A percentile compares a stretch with the other conserved stretches of the same genome.
Evolutionary conservation across 2,113 vertebrate species (phyloP).

Genomic region (Ophthalmolycus amberensis): DNA sequence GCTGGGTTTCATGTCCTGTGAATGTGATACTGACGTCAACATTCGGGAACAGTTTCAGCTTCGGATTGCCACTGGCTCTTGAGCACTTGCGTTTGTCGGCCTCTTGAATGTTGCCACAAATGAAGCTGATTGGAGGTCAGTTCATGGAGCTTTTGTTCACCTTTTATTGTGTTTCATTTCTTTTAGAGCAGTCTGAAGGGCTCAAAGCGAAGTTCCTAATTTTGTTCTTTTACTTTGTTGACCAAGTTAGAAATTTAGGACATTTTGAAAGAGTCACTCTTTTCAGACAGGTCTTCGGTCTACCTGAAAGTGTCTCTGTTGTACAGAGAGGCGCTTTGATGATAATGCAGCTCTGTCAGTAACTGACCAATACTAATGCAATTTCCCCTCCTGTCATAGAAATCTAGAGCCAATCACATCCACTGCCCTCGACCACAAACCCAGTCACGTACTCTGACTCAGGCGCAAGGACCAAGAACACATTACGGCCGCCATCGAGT

Average conservation of each 20-base stretch:
- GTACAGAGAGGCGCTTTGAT: constrained; percentile 20
- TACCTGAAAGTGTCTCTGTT: background rate
- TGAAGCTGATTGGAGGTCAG: background rate
- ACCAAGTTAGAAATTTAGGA: background rate
- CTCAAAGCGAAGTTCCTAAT: background rate
- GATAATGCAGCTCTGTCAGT: constrained; percentile 52
- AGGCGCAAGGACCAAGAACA: constrained; percentile 41
- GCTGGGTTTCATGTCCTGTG: constrained; percentile 35
- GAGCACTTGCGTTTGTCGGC: background rate
- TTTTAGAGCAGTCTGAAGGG: background rate
- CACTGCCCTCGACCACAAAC: constrained; percentile 49
- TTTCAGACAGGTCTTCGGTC: background rate
- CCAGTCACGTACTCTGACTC: constrained; percentile 54
- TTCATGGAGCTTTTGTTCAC: background rate
- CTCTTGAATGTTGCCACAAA: background rate
- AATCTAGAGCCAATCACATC: constrained; percentile 70
- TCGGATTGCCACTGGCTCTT: constrained; percentile 17
- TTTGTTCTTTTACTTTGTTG: background rate
- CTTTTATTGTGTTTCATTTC: background rate
- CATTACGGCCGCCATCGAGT: constrained; percentile 46
- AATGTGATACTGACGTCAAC: constrained; percentile 46
- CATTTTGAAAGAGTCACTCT: background rate
- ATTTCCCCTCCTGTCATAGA: constrained; percentile 63
- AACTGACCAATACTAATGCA: constrained; percentile 75
- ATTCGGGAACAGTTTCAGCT: constrained; percentile 34